Percentiles rank a stretch among this genome's conserved stretches.
Conservation (phyloP, 1,140 invertebrate genomes). For the Chelonus insularis region DNA sequence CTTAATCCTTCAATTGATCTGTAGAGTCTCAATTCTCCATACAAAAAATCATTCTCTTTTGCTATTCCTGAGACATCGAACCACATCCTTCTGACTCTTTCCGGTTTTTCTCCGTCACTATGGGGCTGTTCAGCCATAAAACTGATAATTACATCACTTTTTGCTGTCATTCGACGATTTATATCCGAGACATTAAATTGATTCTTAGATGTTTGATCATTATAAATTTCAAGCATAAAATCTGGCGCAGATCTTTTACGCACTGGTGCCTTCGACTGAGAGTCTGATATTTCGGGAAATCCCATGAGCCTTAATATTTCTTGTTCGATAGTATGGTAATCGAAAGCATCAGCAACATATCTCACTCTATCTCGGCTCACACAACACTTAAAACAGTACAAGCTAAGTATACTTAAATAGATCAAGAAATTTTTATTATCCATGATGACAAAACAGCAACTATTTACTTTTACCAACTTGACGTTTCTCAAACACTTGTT, state of each 20-base stretch:
- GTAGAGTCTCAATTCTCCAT: constrained; percentile 80
- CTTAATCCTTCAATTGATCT: constrained; percentile 50
- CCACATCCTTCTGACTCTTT: constrained; percentile 79
- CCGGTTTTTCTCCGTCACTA: constrained; percentile 63
- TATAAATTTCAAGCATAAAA: background rate
- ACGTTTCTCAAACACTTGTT: no score
- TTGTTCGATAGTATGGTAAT: no score
- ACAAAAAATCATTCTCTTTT: constrained; percentile 69
- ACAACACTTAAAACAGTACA: no score
- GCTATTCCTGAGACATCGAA: constrained; percentile 83
- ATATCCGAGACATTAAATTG: no score
- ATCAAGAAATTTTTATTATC: no score
- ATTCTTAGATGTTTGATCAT: no score
- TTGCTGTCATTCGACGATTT: constrained; percentile 56
- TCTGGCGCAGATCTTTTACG: background rate
- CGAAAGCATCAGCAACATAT: no score
- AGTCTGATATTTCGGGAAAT: background rate
- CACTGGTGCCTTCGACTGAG: background rate
- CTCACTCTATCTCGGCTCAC: no score
- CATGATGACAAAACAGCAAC: no score
- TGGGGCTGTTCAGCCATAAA: constrained; percentile 71
- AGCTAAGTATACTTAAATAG: no score
- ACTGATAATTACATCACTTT: constrained; percentile 87
- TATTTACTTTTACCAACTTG: no score
- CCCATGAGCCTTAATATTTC: background rate